Base-by-base conservation (phyloP, 2,797 vertebrate species). In the Periophthalmus magnuspinnatus region DNA sequence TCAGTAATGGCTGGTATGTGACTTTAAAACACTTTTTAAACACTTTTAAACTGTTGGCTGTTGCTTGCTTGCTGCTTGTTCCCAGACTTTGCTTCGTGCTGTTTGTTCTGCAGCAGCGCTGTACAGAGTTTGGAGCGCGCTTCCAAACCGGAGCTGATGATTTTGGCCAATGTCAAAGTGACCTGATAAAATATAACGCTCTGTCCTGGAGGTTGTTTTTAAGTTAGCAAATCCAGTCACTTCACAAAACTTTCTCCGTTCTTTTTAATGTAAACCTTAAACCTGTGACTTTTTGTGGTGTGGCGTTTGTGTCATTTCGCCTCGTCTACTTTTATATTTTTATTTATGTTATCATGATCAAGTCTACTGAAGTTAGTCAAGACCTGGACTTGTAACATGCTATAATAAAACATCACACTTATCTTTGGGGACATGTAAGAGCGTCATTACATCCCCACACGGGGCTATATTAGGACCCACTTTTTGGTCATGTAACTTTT, bases 1-100 rank as follows among this genome's bases (percentile, higher is more conserved):
- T 61, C 76, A 68, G 82, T 79, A 88, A 94, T 94, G 94, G 81
- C 92, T 86, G 93, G 93, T 94, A 91, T 4, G 93, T 88, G 48
- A 75, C 68, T 3, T 70, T 75, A 63, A 2, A 24, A 38, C 32
- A 47, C 45, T 34, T 50, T 48, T 65, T n/a, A n/a, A n/a, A n/a
- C n/a, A n/a, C n/a, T n/a, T n/a, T n/a, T n/a, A 33, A 19, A 32
- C 62, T 47, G 22, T 14, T 45, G 11, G 13, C 28, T 58, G 3
- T 36, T 21, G 21, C 24, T 32, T 14, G 14, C 14, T 47, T 16
- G 1, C 38, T 47, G 11, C 22, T 22, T 45, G 2, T 47, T 1
- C 22, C 6, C 21, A 64, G 2, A 8, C 2, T 21, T 22, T 14
- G 24, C 5, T 5, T 5, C 38, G 21, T 63, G 21, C 21, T 63